These are phyloP conservation scores for Hyposmocoma kahamanoa DNA, from an alignment of 1,140 invertebrate genomes.

Conservation along the genomic window DNA sequence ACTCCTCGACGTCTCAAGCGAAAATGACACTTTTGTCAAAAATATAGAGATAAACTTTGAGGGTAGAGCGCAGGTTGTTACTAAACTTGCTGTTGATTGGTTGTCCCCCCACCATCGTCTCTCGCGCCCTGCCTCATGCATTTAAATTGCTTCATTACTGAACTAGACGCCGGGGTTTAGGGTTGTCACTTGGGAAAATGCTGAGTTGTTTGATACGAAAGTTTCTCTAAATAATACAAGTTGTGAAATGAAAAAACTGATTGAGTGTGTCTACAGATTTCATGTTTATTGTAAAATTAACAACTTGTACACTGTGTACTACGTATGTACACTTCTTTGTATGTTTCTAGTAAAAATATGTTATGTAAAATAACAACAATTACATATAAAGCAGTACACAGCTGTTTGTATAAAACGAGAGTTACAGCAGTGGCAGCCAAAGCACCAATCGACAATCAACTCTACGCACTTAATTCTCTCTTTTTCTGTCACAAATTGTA, in stretches of 20 bases:
- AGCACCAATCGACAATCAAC: no score
- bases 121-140: conserved; percentile 74
- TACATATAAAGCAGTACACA: no score
- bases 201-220: not conserved
- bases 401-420: no score
- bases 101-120: conserved; percentile 49
- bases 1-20: not conserved
- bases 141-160: conserved; percentile 76
- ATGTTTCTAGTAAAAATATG: no score
- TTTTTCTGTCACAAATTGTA: no score
- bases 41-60: conserved; percentile 11
- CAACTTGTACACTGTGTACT: no score
- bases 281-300: no score
- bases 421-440: no score
- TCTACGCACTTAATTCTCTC: no score
- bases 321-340: conserved; percentile 25
- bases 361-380: no score
- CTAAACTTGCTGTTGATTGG: conserved; percentile 19
- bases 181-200: conserved; percentile 51
- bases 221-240: conserved; percentile 1
- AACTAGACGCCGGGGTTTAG: conserved; percentile 56
- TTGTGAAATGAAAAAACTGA: no score
- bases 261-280: no score
- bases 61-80: conserved; percentile 15
- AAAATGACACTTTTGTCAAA: not conserved